Conservation (phyloP, 2,797 vertebrate species). For the Cygnus olor region DNA sequence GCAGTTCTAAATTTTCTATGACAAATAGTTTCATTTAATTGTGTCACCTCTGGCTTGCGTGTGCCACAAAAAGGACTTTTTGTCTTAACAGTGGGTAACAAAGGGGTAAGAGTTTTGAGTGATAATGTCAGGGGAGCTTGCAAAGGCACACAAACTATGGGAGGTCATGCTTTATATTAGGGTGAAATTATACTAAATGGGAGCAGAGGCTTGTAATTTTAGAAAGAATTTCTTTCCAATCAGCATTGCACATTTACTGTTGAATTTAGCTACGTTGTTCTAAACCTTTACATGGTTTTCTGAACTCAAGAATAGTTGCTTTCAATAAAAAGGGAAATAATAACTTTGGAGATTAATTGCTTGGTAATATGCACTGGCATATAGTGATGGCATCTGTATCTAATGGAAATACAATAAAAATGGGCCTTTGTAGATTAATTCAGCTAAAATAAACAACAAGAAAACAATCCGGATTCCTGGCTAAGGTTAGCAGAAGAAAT, state of each 20-base stretch:
- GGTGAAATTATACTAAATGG: neutral
- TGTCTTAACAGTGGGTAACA: constrained; percentile 56
- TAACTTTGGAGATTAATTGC: constrained; percentile 40
- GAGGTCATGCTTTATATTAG: constrained; percentile 29
- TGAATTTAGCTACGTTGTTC: neutral
- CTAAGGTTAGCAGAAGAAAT: constrained; percentile 8
- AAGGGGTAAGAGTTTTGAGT: constrained; percentile 39
- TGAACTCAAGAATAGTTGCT: neutral
- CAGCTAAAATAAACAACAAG: constrained; percentile 19
- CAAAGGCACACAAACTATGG: constrained; percentile 20
- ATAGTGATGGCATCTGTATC: constrained; percentile 29
- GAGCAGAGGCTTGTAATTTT: neutral
- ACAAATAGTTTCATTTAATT: constrained; percentile 73
- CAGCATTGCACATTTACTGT: neutral
- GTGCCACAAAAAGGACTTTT: constrained; percentile 58
- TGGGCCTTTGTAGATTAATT: constrained; percentile 7
- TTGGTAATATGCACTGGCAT: constrained; percentile 17
- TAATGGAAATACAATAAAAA: constrained; percentile 10
- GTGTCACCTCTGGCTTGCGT: constrained; percentile 69
- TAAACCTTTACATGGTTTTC: neutral
- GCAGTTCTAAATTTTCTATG: constrained; percentile 72
- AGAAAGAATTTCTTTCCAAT: neutral
- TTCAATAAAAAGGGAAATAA: neutral
- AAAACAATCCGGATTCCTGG: constrained; percentile 1
- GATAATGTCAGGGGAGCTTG: constrained; percentile 48